Base-by-base conservation (phyloP, 2,888 invertebrate genomes). In the Exephanes ischioxanthus region DNA sequence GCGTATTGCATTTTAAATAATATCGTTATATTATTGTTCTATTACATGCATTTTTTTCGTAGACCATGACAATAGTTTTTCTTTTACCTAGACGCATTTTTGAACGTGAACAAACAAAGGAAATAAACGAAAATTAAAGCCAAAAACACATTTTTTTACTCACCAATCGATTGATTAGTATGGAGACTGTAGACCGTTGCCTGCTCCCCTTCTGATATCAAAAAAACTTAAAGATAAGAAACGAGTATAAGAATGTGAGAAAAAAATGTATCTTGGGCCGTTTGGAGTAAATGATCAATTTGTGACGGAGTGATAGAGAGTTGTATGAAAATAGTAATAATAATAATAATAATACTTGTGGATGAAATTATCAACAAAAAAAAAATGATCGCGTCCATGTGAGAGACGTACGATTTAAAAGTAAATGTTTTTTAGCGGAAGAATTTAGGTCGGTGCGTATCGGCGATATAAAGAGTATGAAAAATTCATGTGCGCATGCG, bases 131-230 rank as follows among this genome's bases (percentile, higher is more conserved):
- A 45, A 22, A 33, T 48, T 71, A 19, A 41, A 41, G 11, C 3
- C 16, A 53, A 53, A 68, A 51, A 7, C 22, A 19, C 51, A 30
- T 70, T 63, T 80, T 37, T n/a, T 71, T 14, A 30, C 53, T 19
- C 61, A 41, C 48, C 63, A 80, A 80, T 71, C 63, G 26, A 66
- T 71, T 48, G 22, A 48, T 61, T 7, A 26, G 41, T n/a, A 30
- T 48, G 5, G 14, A 9, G 30, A 48, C 48, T 51, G 63, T 33
- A 63, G 63, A 30, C 63, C 33, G 30, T 75, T 76, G 75, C 0
- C 75, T 66, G 75, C 75, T 76, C 75, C 51, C 6, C 75, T 76
- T 76, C 75, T 66, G 66, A 76, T 76, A 76, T 76, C 63, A 76
- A 76, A 75, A 76, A 66, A 76, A 76, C 51, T 30, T 80, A 80